Conservation (phyloP, 2,113 vertebrate species). For the Corvus moneduloides region DNA sequence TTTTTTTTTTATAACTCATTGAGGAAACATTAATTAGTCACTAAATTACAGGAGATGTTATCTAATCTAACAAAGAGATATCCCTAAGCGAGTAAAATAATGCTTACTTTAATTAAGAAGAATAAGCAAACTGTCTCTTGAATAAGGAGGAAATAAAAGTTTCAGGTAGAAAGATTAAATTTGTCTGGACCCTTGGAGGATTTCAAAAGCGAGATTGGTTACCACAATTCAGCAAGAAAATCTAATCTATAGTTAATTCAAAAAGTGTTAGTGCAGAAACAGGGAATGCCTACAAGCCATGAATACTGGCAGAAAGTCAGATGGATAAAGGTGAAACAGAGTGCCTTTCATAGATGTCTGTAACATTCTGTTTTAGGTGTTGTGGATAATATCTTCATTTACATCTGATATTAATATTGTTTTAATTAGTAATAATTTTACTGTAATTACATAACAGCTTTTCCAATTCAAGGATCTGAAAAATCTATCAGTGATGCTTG, state of each 20-base stretch:
- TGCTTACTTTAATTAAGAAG: slow-evolving; percentile 13
- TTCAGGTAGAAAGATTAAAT: slow-evolving; percentile 4
- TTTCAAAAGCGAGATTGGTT: not conserved
- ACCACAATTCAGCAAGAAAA: not conserved
- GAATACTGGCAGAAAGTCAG: not conserved
- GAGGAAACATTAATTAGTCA: not conserved
- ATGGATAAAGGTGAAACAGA: not conserved
- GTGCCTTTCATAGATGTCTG: not conserved
- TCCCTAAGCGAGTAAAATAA: not conserved
- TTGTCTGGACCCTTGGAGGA: not conserved
- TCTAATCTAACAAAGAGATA: not conserved
- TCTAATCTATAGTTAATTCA: not conserved
- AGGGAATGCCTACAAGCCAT: not conserved
- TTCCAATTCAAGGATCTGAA: not conserved
- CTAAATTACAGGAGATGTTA: not conserved
- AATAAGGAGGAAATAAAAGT: not conserved
- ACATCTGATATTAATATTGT: not conserved
- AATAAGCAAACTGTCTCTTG: not conserved
- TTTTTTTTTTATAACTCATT: not conserved
- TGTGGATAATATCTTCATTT: not conserved
- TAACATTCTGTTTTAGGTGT: not conserved
- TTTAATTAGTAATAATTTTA: not conserved
- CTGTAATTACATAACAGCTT: not conserved
- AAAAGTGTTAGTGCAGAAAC: not conserved
- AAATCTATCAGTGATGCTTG: not conserved